Evolutionary conservation across 1,140 invertebrate genomes (phyloP), one percentile per base, ranked within the genome.

Genomic region (Drosophila sturtevanti): DNA sequence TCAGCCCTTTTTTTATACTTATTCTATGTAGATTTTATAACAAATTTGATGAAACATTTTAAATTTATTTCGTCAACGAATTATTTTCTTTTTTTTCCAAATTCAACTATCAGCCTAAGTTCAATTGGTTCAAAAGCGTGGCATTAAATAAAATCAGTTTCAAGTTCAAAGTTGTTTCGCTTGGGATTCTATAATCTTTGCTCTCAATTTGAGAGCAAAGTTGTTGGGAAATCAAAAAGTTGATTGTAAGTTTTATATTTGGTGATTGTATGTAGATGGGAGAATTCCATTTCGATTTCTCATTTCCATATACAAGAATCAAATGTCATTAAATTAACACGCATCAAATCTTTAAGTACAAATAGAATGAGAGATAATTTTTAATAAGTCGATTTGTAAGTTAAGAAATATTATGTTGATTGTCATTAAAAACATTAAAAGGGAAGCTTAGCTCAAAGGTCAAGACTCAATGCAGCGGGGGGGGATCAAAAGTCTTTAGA

Each of bases 161-260:
- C 72, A 75, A 75, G 72, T 75, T 74, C 72, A 74, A 74, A 74
- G 71, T 74, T 67, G 58, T 35, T 31, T 11, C 9, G 71, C 48
- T 67, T 3, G 0, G 5, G 22, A 61, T 44, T 41, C 54, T 44
- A 38, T 37, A 62, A 75, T 75, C 72, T 58, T 58, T 75, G 64
- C 68, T 68, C 72, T 58, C 72, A 75, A 55, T 34, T 59, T 7
- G 37, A 62, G 24, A 62, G 24, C 16, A 48, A 48, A 11, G 18
- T 48, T 10, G 18, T 48, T 48, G 41, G 6, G 41, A 48, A 48
- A 48, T 21, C 0, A 21, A 11, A 18, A 21, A 38, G 59, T 35
- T 62, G 64, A 62, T 41, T 22, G 35, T 37, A 75, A 52, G 12
- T 31, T 16, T 67, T 21, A 31, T 37, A 37, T 44, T n/a, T n/a